Conservation (phyloP, 2,113 vertebrate genomes). For the Crotalus horridus region DNA sequence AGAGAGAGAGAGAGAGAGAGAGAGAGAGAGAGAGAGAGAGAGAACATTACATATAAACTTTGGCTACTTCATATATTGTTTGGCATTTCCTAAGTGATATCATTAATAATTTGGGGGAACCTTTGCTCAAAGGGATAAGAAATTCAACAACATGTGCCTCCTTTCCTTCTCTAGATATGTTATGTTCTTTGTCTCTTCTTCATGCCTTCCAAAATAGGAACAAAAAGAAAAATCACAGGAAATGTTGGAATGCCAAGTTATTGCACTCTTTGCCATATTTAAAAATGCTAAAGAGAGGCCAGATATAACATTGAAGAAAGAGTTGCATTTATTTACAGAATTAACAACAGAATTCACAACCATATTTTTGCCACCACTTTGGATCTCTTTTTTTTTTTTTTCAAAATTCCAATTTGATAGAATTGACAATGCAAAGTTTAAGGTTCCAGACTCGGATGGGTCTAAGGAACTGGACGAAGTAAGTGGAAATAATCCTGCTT, state of each 20-base stretch:
- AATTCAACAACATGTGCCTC: conserved; percentile 34
- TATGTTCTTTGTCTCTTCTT: conserved; percentile 16
- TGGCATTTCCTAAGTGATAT: conserved; percentile 32
- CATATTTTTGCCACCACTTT: not conserved
- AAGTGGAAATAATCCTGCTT: not conserved
- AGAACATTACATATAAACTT: not conserved
- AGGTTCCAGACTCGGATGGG: not conserved
- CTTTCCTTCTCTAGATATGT: not conserved
- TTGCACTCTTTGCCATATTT: not conserved
- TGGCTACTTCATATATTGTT: conserved; percentile 27
- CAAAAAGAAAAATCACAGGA: not conserved
- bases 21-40: too few relatives aligned
- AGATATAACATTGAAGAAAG: not conserved
- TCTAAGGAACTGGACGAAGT: not conserved
- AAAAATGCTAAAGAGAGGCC: not conserved
- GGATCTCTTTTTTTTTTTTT: not conserved
- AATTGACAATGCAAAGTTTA: not conserved
- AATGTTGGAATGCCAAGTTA: conserved; percentile 9
- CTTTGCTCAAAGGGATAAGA: conserved; percentile 25
- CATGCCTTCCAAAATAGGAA: not conserved
- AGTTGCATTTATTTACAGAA: not conserved
- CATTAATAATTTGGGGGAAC: conserved; percentile 17
- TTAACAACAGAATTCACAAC: not conserved
- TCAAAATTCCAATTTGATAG: not conserved
- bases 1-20: too few relatives aligned